Base-by-base conservation (phyloP, 2,888 invertebrate species). In the Serripes groenlandicus region DNA sequence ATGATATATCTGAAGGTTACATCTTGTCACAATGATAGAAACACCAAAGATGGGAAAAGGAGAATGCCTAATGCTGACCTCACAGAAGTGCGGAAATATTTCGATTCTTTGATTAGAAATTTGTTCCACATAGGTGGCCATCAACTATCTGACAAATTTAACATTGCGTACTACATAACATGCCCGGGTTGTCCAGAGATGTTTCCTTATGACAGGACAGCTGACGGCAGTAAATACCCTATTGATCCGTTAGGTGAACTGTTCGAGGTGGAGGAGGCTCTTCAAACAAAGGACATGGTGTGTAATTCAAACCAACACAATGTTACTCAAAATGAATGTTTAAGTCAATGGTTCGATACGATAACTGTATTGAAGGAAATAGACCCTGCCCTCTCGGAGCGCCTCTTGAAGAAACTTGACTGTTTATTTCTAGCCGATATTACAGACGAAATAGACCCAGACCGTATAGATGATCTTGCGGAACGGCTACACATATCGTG, bases 1-100 rank as follows among this genome's bases (percentile, higher is more conserved):
- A 62, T 62, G 32, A 62, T 62, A 9, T 62, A 62, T 34, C 21
- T 62, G 18, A 62, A 62, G 28, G 28, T 62, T 34, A 62, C 62
- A 5, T 62, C 62, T 21, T 62, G 21, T 15, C 62, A 62, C 21
- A 1, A 28, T 30, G 62, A 62, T 34, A 30, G n/a, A 34, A 28
- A 34, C 3, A 34, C n/a, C 30, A n/a, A n/a, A n/a, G n/a, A n/a
- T n/a, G n/a, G n/a, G n/a, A n/a, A n/a, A n/a, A n/a, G n/a, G n/a
- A 30, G 32, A 34, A 62, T 62, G 62, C 30, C 15, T 32, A 34
- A 30, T 21, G 62, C 62, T n/a, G 62, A 62, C 21, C 62, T 62
- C 28, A n/a, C n/a, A 3, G 15, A 34, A 3, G 32, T 62, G 3
- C 62, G 62, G 4, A 28, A 30, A 18, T 1, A 62, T 4, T 62